Evolutionary conservation across 2,888 invertebrate genomes (phyloP), one percentile per base, ranked within the genome.

Genomic region (Hemistola chrysoprasaria): DNA sequence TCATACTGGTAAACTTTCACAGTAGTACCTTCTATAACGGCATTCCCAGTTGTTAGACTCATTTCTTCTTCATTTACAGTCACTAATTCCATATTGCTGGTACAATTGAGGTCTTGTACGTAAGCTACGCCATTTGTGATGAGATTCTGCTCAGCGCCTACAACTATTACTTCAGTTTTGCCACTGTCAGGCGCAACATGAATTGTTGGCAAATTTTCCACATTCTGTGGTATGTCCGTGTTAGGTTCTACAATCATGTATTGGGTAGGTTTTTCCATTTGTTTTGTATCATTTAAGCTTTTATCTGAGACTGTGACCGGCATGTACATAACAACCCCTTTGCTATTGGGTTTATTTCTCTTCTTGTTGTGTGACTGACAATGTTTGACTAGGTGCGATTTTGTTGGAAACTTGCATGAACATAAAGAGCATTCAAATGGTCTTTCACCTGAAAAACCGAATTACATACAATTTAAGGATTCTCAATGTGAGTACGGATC

Each of bases 351-450:
- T 44, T 68, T 73, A 33, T 66, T 68, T 32, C 25, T 38, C 20
- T 60, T 61, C 9, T 50, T 50, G 35, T 84, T 82, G 1, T 52
- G 16, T 4, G 16, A 58, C 58, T 76, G 81, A 1, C 75, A 35
- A 44, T 88, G 87, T 38, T 73, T 80, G 22, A 68, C 53, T 16
- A 82, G 63, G 37, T 80, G 73, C 0, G 73, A 62, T 55, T 78
- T 84, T 1, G 79, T 75, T n/a, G 73, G 46, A 41, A 76, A 84
- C 35, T 69, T 78, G 20, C 60, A 60, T 1, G 63, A 41, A 40
- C 87, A 88, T 8, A 59, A 55, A 0, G 69, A 62, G 36, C 87
- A 88, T 50, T 83, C 80, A 36, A 71, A 86, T 3, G 85, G 84
- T 51, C 76, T 83, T 54, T 86, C 85, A 23, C 84, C 87, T 88